Conservation (phyloP, 1,140 invertebrate genomes). For the Nephila pilipes region DNA sequence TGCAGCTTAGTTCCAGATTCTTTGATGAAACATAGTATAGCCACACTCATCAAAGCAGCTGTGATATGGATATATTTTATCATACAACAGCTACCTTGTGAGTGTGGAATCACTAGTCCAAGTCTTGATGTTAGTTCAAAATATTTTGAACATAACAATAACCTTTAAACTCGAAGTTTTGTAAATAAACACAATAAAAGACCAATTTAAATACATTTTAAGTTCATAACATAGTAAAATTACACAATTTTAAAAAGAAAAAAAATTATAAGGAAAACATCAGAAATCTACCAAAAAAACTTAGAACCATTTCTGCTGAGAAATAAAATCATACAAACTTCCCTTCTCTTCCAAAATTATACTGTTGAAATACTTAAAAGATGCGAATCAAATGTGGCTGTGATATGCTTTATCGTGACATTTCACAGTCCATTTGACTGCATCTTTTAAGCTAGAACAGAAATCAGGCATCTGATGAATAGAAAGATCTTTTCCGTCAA, state of each 20-base stretch:
- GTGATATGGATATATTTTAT: slow-evolving; percentile 88
- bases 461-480: not conserved
- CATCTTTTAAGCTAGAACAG: slow-evolving; percentile 34
- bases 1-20: not conserved
- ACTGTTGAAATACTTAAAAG: not conserved
- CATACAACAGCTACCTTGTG: slow-evolving; percentile 89
- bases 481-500: slow-evolving; percentile 77
- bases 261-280: not conserved
- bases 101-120: slow-evolving; percentile 54
- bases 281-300: no score
- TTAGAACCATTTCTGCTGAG: no score
- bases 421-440: slow-evolving; percentile 80
- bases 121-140: no score
- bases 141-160: no score
- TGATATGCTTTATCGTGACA: slow-evolving; percentile 79
- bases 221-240: not conserved
- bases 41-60: slow-evolving; percentile 92
- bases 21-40: slow-evolving; percentile 77
- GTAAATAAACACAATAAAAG: not conserved
- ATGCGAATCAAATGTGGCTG: slow-evolving; percentile 80
- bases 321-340: not conserved
- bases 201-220: not conserved
- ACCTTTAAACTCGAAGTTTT: no score
- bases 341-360: not conserved
- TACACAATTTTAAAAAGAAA: not conserved